Percentiles rank a stretch among this genome's conserved stretches.
Conservation (phyloP, 1,140 invertebrate genomes). For the Drosophila dunni region DNA sequence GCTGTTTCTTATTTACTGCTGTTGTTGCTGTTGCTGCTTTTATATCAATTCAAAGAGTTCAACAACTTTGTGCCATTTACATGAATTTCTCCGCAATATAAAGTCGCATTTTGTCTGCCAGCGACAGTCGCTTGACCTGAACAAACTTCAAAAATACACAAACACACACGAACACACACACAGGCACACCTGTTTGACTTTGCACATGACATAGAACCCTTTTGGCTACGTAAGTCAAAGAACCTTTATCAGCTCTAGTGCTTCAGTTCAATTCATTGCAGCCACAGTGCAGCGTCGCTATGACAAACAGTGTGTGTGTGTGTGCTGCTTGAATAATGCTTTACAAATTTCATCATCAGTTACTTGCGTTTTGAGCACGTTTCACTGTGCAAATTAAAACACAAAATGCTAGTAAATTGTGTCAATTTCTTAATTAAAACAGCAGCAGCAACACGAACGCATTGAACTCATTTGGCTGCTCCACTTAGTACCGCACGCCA, state of each 20-base stretch:
- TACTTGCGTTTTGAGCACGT: not conserved
- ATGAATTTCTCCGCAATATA: conserved; percentile 22
- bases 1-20: not conserved
- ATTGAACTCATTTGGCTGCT: conserved; percentile 21
- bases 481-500: conserved; percentile 26
- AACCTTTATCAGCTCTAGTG: not conserved
- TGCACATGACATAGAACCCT: conserved; percentile 19
- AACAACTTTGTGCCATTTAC: conserved; percentile 69
- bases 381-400: conserved; percentile 18
- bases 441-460: conserved; percentile 32
- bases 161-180: conserved; percentile 2
- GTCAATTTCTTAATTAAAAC: conserved; percentile 70
- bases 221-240: conserved; percentile 9
- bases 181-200: conserved; percentile 12
- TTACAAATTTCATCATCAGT: not conserved
- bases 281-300: not conserved
- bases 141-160: conserved; percentile 5
- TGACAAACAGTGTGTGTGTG: not conserved
- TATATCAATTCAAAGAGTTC: conserved; percentile 56
- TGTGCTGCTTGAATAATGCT: too few relatives aligned
- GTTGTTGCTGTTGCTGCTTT: conserved; percentile 5
- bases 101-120: conserved; percentile 32
- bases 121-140: conserved; percentile 37
- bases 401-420: conserved; percentile 33
- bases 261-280: conserved; percentile 4